These are phyloP conservation scores for Tokudaia tokunoshimensis DNA, from an alignment of 2,797 vertebrate genomes.

Conservation along the genomic window DNA sequence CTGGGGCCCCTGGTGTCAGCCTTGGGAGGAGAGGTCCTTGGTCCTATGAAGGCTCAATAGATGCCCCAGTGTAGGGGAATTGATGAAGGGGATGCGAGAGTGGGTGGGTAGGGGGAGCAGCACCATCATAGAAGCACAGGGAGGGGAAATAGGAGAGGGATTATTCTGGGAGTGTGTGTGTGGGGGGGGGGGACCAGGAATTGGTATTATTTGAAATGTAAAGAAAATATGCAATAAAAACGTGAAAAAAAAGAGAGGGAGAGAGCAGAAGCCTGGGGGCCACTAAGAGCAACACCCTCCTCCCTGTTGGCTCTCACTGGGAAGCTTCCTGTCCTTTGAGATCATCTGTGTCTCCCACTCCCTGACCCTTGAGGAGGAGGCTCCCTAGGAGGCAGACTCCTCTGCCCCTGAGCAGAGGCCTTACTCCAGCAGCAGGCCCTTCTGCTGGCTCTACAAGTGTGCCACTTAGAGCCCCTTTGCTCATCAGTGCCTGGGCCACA, in stretches of 20 bases:
- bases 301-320: background rate
- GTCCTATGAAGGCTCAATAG: too few species aligned
- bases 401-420: background rate
- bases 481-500: background rate
- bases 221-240: too few species aligned
- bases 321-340: background rate
- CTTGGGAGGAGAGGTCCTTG: background rate
- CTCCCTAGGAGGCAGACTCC: background rate
- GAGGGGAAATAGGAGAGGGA: too few species aligned
- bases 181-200: too few species aligned
- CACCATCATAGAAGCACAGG: too few species aligned
- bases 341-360: background rate
- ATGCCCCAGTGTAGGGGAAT: too few species aligned
- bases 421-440: background rate
- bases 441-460: background rate
- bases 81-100: too few species aligned
- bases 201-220: too few species aligned
- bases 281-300: background rate
- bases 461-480: background rate
- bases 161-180: too few species aligned
- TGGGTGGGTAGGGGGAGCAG: too few species aligned
- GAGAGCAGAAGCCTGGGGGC: background rate
- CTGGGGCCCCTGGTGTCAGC: background rate
- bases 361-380: background rate
- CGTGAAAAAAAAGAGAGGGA: too few species aligned